Conservation (phyloP, 1,140 invertebrate species). For the Rhopalosiphum maidis region DNA sequence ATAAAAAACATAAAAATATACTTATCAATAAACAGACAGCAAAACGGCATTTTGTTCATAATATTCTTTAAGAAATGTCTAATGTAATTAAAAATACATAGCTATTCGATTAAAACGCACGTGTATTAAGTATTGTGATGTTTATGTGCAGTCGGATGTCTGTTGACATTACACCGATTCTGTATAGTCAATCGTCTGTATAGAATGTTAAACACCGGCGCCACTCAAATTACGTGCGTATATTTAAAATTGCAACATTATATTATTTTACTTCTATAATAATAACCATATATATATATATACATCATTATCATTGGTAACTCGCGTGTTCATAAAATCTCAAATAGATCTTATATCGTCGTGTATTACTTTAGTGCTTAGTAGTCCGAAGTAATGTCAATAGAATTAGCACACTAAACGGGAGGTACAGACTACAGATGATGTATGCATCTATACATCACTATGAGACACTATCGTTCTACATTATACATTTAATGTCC, state of each 20-base stretch:
- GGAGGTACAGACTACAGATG: not conserved
- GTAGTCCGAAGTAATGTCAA: not conserved
- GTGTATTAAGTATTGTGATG: not conserved
- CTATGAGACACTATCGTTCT: too few species aligned
- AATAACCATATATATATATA: not conserved
- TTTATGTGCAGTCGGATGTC: not conserved
- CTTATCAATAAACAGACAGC: not conserved
- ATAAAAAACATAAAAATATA: not conserved
- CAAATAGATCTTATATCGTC: not conserved
- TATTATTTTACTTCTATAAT: not conserved
- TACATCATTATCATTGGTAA: not conserved
- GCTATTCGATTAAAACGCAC: not conserved
- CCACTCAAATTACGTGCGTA: slow-evolving; percentile 22
- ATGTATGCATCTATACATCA: not conserved
- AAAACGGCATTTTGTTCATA: not conserved
- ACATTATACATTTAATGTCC: not conserved
- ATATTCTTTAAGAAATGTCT: not conserved
- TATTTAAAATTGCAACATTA: not conserved
- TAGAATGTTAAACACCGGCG: slow-evolving; percentile 8
- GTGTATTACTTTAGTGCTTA: not conserved
- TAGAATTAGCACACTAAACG: not conserved
- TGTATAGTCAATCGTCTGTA: not conserved
- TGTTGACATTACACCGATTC: not conserved
- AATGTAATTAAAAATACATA: not conserved
- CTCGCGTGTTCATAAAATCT: not conserved